Evolutionary conservation across 2,113 vertebrate species (phyloP).

Genomic region (Azemiops feae): DNA sequence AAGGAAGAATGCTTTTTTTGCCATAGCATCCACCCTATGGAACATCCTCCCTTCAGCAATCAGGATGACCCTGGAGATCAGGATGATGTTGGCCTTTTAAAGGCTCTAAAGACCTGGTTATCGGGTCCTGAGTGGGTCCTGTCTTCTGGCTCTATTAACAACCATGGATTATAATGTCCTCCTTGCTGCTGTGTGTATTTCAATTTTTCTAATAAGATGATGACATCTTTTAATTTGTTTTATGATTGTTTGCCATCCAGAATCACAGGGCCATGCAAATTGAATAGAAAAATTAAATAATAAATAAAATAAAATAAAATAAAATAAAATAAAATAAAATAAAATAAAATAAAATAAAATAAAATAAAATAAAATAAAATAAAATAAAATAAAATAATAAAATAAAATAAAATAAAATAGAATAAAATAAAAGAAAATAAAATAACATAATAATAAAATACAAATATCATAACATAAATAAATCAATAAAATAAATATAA

Average conservation of each 20-base stretch:
- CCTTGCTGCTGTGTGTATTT: not conserved
- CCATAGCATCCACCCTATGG: not conserved
- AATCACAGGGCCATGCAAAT: not conserved
- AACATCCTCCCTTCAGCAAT: not conserved
- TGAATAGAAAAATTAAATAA: not conserved
- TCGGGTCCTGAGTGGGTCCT: not conserved
- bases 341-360: too few species aligned
- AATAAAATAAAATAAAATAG: too few species aligned
- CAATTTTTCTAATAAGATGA: not conserved
- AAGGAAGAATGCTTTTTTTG: not conserved
- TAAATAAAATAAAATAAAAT: too few species aligned
- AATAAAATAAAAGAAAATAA: too few species aligned
- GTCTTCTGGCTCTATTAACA: not conserved
- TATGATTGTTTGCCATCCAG: not conserved
- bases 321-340: too few species aligned
- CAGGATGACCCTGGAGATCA: not conserved
- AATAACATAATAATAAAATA: too few species aligned
- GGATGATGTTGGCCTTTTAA: not conserved
- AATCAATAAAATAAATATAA: too few species aligned
- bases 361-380: too few species aligned
- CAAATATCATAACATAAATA: too few species aligned
- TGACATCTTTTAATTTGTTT: not conserved
- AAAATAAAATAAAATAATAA: too few species aligned
- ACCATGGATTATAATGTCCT: not conserved
- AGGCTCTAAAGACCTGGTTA: not conserved